Base-by-base conservation (phyloP, 2,797 vertebrate genomes). In the Epinephelus coioides region DNA sequence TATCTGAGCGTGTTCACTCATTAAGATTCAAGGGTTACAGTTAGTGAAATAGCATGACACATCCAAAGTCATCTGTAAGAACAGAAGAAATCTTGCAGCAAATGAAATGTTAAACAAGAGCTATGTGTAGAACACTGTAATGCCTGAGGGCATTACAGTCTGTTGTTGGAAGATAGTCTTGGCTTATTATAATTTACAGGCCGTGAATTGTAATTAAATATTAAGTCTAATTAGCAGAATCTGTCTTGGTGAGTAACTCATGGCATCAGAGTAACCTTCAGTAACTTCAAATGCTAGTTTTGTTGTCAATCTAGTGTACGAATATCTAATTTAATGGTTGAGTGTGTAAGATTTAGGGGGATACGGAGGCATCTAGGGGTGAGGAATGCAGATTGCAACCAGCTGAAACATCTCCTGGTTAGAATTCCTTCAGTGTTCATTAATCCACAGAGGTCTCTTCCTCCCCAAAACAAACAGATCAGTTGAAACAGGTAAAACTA, bases 41-140 rank as follows among this genome's bases (percentile, higher is more conserved):
- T 46, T 43, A 60, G 67, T n/a, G 27, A 59, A 74, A 75, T 38
- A 49, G 51, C 76, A 72, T 81, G 84, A 84, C 71, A 61, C 64
- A 82, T 86, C 79, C 59, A 69, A 51, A 81, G 72, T 81, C 69
- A 27, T 76, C 38, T 72, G 69, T 61, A 78, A 71, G 75, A 88
- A 53, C 61, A 69, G 60, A 72, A 21, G 66, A 86, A 74, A 74
- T 79, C 84, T 80, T 74, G 43, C 56, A 73, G 75, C 79, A 70
- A 84, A 90, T 90, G 43, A 91, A 88, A 90, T 90, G 86, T 91
- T 89, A 89, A 92, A 85, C 55, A 84, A 59, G 59, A 79, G 64
- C 82, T 43, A 79, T 53, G 84, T 79, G 84, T 85, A 53, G 84
- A 89, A 87, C 77, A 80, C 47, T 83, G 70, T 75, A 84, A 78